Evolutionary conservation across 2,797 vertebrate species (phyloP).

Genomic region (Ara ararauna): DNA sequence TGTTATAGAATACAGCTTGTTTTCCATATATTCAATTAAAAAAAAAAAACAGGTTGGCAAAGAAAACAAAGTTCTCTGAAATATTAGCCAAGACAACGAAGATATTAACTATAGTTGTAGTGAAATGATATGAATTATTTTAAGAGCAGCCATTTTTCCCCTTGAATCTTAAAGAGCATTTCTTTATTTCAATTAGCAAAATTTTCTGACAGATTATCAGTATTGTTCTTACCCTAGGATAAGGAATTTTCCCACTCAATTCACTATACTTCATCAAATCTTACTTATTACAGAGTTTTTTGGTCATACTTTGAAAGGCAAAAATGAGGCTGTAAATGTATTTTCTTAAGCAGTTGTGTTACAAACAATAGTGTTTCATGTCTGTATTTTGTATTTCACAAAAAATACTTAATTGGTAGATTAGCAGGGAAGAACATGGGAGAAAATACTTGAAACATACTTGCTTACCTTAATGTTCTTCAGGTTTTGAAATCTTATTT

Average conservation of each 20-base stretch:
- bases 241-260: background rate
- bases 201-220: background rate
- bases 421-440: background rate
- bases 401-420: background rate
- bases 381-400: background rate
- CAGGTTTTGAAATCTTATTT: background rate
- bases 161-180: background rate
- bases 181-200: background rate
- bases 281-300: background rate
- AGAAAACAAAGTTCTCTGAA: background rate
- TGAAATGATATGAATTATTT: background rate
- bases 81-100: background rate
- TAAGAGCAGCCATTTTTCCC: background rate
- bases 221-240: background rate
- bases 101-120: background rate
- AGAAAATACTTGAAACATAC: background rate
- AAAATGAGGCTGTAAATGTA: background rate
- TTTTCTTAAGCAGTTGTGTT: background rate
- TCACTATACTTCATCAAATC: background rate
- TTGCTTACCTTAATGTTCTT: background rate
- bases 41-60: background rate
- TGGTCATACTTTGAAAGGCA: background rate
- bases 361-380: background rate
- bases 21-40: background rate
- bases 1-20: background rate